Base-by-base conservation (phyloP, 2,888 invertebrate species). In the Lissonota sp. region DNA sequence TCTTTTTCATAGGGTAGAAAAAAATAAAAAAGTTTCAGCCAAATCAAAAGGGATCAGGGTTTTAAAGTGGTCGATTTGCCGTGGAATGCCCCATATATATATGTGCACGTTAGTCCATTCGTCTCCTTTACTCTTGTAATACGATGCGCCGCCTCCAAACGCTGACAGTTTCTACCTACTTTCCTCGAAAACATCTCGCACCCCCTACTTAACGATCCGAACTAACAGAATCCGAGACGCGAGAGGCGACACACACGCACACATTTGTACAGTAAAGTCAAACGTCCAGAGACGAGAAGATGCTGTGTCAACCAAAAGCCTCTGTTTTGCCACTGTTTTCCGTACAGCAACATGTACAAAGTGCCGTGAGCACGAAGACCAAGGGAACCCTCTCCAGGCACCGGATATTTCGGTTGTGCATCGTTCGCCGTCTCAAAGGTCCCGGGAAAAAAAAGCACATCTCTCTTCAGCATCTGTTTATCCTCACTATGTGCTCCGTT, bases 191-290 rank as follows among this genome's bases (percentile, higher is more conserved):
- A 81, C 67, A 82, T 82, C 78, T 77, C 64, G 73, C 74, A 73
- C 63, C 80, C 57, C 39, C 70, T 83, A 76, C 76, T 80, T 78
- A 80, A 83, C 79, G 77, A 79, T 64, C 81, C 70, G 74, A 77
- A 71, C 75, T 44, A 80, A 76, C 60, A 72, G 62, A 75, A 62
- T 44, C 57, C 46, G 62, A 51, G n/a, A 46, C 16, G 63, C 46
- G 63, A 58, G 58, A 64, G 12, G 57, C 39, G 40, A 26, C 46
- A 66, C 57, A 58, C 26, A 26, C 26, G 3, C 26, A 26, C 26
- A 26, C 26, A 26, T 26, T 26, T 26, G 26, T 26, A 26, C 26
- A 26, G 1, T 26, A 26, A 3, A 26, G 26, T 26, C 70, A 57
- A 64, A 71, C 78, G 71, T 62, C 62, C 55, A 74, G 46, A 58